Evolutionary conservation across 2,797 vertebrate genomes (phyloP), one percentile per base, ranked within the genome.

Genomic region (Fringilla coelebs): DNA sequence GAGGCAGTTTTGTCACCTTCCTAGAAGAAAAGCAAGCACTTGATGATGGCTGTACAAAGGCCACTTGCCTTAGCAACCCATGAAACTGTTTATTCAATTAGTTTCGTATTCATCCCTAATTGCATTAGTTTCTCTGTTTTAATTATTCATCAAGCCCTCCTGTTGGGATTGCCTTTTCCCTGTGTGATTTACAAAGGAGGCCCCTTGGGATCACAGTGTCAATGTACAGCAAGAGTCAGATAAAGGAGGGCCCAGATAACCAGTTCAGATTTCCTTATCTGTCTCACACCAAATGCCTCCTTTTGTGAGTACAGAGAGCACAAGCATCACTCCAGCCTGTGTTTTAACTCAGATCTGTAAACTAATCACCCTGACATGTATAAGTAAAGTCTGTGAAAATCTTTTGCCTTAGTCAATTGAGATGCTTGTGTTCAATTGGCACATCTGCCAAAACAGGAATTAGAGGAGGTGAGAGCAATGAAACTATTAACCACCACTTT

Each of bases 191-290:
- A n/a, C 71, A 62, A 51, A 80, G 74, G 85, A 83, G 68, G 43
- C 40, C 15, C 17, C 66, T 77, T 25, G 19, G 36, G 75, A 65
- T 93, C 82, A 34, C 16, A 24, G 41, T 31, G 40, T 48, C 78
- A 66, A 60, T 43, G 48, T 79, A 43, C 0, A 3, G 46, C 60
- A 85, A 54, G 68, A 89, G 43, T 36, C 32, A 48, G 70, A 57
- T 78, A 88, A 96, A 52, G 31, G n/a, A 75, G 79, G 34, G 40
- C 43, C 65, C 70, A 58, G 65, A 79, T 71, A 79, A 90, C 21
- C 51, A 76, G 67, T 73, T 93, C 14, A 18, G 13, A 52, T 93
- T 95, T 91, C 91, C 77, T 91, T 96, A 63, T 72, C 88, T 94
- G 18, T 55, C 52, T 93, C 62, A 36, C 66, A 66, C 58, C 46